Conservation (phyloP, 2,797 vertebrate genomes). For the Pempheris klunzingeri region DNA sequence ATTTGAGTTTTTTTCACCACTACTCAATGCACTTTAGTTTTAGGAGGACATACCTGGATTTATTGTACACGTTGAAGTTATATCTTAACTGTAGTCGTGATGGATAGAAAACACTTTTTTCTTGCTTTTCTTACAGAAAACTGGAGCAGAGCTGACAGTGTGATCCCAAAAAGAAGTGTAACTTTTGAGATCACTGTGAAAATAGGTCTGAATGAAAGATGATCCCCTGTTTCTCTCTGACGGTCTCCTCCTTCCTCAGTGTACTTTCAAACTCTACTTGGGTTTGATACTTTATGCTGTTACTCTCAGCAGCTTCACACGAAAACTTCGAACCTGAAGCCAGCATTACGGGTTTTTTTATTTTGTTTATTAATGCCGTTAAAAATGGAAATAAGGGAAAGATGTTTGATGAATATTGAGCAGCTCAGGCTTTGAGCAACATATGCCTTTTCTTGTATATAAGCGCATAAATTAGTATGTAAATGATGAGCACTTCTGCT, state of each 20-base stretch:
- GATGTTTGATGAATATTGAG: constrained; percentile 58
- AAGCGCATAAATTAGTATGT: constrained; percentile 60
- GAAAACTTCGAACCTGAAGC: constrained; percentile 13
- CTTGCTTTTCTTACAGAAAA: constrained; percentile 26
- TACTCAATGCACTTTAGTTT: not conserved
- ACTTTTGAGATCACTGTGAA: constrained; percentile 52
- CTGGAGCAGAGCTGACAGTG: constrained; percentile 61
- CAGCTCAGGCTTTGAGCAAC: constrained; percentile 49
- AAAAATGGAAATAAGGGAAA: constrained; percentile 50
- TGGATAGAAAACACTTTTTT: constrained; percentile 19
- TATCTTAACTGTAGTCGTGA: not conserved
- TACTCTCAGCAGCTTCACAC: constrained; percentile 18
- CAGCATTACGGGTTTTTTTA: constrained; percentile 36
- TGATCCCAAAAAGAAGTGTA: constrained; percentile 37
- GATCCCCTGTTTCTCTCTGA: constrained; percentile 40
- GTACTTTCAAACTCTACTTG: constrained; percentile 16
- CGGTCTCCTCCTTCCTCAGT: constrained; percentile 38
- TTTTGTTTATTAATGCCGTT: constrained; percentile 51
- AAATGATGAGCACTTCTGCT: constrained; percentile 29
- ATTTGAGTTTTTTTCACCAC: too few species aligned
- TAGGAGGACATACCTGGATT: not conserved
- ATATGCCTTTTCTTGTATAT: constrained; percentile 37
- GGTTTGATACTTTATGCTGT: constrained; percentile 32
- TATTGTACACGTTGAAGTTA: not conserved
- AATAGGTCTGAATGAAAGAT: constrained; percentile 68